phyloP scores from a whole-genome alignment of 2,113 vertebrate genomes.

The Phasianus colchicus region DNA sequence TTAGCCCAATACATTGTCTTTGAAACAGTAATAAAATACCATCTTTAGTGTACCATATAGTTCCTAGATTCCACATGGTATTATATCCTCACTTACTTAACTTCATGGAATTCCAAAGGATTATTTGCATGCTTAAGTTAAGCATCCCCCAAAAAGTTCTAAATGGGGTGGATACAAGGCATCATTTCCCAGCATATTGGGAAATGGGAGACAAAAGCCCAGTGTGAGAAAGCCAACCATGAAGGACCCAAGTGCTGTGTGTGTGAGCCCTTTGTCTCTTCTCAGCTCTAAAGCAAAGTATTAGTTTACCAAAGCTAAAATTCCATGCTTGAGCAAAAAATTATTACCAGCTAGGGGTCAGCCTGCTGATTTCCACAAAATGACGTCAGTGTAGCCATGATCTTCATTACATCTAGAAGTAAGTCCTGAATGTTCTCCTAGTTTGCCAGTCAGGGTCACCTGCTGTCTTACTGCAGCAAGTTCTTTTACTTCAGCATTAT shows the following conservation, averaged over 20 bases:
- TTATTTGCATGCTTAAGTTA: background rate
- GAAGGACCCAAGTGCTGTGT: accelerated
- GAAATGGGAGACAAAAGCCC: background rate
- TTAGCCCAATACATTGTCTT: background rate
- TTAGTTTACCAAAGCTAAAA: background rate
- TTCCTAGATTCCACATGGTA: background rate
- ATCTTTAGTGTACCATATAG: background rate
- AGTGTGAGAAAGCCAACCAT: background rate
- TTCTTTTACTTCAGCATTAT: background rate
- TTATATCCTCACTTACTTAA: background rate
- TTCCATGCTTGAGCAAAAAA: background rate
- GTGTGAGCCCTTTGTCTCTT: background rate
- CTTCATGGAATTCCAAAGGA: background rate
- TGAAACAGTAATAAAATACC: background rate
- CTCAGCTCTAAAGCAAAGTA: background rate
- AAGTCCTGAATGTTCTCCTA: background rate
- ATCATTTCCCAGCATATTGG: background rate
- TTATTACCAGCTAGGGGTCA: background rate
- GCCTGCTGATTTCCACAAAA: background rate
- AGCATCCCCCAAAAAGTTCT: background rate
- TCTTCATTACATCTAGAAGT: background rate
- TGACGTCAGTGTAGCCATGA: background rate
- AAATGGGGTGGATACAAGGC: accelerated
- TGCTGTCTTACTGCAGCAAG: background rate
- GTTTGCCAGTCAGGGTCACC: background rate